Conservation (phyloP, 64 coral and sea anemone species). For the Trachythela sp. region DNA sequence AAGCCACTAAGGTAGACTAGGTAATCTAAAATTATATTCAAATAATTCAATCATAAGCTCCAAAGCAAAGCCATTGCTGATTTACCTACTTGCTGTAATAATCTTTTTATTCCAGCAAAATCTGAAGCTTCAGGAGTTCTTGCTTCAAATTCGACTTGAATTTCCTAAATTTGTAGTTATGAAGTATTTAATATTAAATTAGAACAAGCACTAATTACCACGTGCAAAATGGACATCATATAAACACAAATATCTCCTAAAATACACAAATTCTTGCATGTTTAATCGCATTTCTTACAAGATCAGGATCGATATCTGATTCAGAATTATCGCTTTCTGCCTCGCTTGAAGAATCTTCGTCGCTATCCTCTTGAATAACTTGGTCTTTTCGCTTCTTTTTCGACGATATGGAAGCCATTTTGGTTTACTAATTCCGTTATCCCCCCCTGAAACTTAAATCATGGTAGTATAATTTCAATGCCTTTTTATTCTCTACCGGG, state of each 20-base stretch:
- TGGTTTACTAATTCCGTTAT: neutral
- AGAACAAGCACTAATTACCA: neutral
- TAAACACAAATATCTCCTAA: neutral
- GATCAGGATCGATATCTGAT: neutral
- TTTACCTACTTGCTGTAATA: neutral
- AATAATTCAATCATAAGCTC: too few species aligned
- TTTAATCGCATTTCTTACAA: neutral
- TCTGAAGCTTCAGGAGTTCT: neutral
- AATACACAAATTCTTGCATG: neutral
- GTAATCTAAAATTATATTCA: too few species aligned
- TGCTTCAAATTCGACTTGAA: constrained; percentile 9
- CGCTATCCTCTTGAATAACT: constrained; percentile 7
- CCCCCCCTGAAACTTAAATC: neutral
- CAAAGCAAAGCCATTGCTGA: too few species aligned
- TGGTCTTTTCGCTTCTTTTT: constrained; percentile 2
- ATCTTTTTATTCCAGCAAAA: constrained; percentile 12
- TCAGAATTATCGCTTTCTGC: neutral
- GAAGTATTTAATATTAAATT: neutral
- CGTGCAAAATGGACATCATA: neutral
- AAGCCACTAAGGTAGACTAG: too few species aligned
- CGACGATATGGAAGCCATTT: neutral
- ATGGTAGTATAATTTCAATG: neutral
- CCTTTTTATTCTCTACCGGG: neutral
- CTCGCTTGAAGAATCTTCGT: constrained; percentile 6
- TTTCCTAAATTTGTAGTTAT: neutral